phyloP scores from a whole-genome alignment of 2,113 vertebrate species.

The Neotoma lepida region DNA sequence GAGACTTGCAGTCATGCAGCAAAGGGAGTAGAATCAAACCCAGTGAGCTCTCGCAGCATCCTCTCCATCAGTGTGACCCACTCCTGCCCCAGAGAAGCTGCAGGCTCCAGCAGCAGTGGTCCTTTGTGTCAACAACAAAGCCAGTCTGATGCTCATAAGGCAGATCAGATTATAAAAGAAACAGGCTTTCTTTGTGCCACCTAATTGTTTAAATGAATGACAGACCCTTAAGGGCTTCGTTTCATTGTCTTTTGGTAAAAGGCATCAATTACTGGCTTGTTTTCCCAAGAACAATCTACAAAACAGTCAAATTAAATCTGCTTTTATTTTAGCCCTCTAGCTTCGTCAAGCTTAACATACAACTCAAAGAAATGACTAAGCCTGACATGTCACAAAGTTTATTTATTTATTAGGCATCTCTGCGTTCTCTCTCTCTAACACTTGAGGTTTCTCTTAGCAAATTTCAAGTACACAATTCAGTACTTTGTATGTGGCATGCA shows the following conservation, averaged over 20 bases:
- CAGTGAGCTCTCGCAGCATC: neutral
- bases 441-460: neutral
- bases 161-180: neutral
- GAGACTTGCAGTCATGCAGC: neutral
- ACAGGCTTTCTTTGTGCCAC: neutral
- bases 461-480: neutral
- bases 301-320: constrained; percentile 47
- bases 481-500: neutral
- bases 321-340: constrained; percentile 59
- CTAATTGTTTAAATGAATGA: constrained; percentile 56
- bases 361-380: constrained; percentile 34
- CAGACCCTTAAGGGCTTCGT: neutral
- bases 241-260: constrained; percentile 49
- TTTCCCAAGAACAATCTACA: constrained; percentile 1
- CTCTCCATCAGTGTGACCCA: accelerated
- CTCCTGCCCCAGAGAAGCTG: neutral
- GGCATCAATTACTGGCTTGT: constrained; percentile 57
- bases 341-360: constrained; percentile 19
- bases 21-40: neutral
- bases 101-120: neutral
- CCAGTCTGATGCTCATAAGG: neutral
- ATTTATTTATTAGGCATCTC: constrained; percentile 11
- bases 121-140: neutral
- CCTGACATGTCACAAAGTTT: neutral
- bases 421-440: neutral